These are phyloP conservation scores for Leucoma salicis DNA, from an alignment of 2,888 invertebrate genomes.

Conservation along the genomic window DNA sequence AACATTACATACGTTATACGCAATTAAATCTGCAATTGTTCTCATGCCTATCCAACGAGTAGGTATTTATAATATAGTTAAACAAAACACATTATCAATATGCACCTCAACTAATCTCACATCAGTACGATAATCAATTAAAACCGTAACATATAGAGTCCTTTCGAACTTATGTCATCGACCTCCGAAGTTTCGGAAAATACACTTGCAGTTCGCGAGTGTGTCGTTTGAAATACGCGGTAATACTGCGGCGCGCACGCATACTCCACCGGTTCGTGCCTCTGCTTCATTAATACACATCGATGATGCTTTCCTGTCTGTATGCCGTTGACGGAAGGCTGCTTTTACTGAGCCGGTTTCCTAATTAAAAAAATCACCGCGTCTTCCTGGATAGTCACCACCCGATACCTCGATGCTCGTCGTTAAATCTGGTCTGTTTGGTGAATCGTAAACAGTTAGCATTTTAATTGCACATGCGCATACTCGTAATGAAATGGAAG, in stretches of 20 bases:
- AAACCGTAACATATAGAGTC: conserved; percentile 32
- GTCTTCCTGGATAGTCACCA: conserved; percentile 34
- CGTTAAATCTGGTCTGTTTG: conserved; percentile 24
- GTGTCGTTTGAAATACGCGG: conserved; percentile 65
- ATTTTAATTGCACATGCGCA: conserved; percentile 25
- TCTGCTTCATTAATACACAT: conserved; percentile 73
- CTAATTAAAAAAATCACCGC: conserved; percentile 66
- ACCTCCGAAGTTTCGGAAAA: conserved; percentile 46
- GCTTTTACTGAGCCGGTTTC: conserved; percentile 76
- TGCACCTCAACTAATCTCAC: conserved; percentile 35
- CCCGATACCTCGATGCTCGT: conserved; percentile 16
- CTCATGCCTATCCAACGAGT: conserved; percentile 7
- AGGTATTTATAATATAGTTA: conserved; percentile 20
- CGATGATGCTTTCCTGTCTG: conserved; percentile 74
- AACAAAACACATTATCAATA: conserved; percentile 32
- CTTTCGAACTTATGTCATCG: conserved; percentile 47
- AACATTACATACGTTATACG: no score
- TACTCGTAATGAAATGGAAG: conserved; percentile 12
- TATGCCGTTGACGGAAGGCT: conserved; percentile 71
- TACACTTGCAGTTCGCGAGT: conserved; percentile 51
- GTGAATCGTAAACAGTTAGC: conserved; percentile 25
- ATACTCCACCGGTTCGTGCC: conserved; percentile 55
- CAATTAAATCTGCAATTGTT: background rate
- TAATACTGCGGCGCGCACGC: conserved; percentile 65
- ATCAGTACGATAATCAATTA: conserved; percentile 34